Conservation (phyloP, 1,140 invertebrate species). For the Hylaeus anthracinus region DNA sequence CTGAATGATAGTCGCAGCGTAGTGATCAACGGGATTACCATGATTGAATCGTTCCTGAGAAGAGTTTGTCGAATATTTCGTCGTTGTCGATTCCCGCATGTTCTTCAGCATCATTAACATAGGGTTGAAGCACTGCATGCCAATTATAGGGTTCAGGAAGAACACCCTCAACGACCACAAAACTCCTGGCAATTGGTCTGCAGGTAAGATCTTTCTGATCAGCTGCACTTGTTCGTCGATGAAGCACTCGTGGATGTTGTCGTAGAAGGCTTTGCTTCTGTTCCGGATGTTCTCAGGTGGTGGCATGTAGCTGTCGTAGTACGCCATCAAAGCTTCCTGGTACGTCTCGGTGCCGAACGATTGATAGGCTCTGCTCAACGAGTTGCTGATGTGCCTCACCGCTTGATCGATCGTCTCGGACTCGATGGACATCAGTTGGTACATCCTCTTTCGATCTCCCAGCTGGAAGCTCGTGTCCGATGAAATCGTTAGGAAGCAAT, state of each 20-base stretch:
- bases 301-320: conserved; percentile 69
- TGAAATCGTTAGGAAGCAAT: conserved; percentile 62
- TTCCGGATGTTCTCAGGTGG: not conserved
- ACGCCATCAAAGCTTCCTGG: conserved; percentile 47
- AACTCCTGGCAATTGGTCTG: not conserved
- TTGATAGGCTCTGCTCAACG: conserved; percentile 56
- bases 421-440: conserved; percentile 68
- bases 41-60: not conserved
- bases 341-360: conserved; percentile 67
- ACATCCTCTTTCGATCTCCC: conserved; percentile 65
- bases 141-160: conserved; percentile 57
- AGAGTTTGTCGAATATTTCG: not conserved
- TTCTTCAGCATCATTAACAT: not conserved
- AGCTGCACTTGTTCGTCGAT: conserved; percentile 52
- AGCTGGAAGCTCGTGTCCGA: conserved; percentile 68
- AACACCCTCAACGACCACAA: conserved; percentile 55
- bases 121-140: not conserved
- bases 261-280: conserved; percentile 34
- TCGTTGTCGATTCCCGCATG: not conserved
- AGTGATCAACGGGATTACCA: not conserved
- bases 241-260: conserved; percentile 64
- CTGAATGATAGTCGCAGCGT: conserved; percentile 55
- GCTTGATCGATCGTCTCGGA: conserved; percentile 32
- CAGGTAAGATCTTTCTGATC: conserved; percentile 12
- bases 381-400: conserved; percentile 48